Conservation (phyloP, 2,888 invertebrate genomes). For the Ormyrus labotus region DNA sequence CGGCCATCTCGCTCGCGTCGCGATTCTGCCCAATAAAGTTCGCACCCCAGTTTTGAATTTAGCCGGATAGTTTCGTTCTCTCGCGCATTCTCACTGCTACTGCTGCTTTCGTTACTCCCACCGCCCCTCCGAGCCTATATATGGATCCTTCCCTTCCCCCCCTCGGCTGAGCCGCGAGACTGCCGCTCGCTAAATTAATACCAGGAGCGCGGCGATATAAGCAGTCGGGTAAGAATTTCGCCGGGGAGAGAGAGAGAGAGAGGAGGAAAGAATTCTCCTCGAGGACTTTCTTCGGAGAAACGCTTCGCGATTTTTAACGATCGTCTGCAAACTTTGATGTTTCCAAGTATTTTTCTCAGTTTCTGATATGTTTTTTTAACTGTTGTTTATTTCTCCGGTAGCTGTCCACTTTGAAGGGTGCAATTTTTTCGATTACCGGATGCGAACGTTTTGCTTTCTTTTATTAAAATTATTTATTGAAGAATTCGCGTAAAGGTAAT, state of each 20-base stretch:
- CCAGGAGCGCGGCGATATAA: constrained; percentile 11
- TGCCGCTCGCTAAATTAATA: constrained; percentile 35
- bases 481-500: not conserved
- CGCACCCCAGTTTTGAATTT: constrained; percentile 68
- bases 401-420: too few relatives aligned
- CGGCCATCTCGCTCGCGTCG: constrained; percentile 61
- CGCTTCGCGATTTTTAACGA: too few relatives aligned
- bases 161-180: not conserved
- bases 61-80: constrained; percentile 47
- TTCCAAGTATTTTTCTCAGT: too few relatives aligned
- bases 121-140: constrained; percentile 19
- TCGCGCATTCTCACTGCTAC: constrained; percentile 5
- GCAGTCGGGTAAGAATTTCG: not conserved
- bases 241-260: too few relatives aligned
- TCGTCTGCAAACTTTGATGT: too few relatives aligned
- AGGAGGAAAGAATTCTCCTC: too few relatives aligned
- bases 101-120: not conserved
- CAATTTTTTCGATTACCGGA: too few relatives aligned
- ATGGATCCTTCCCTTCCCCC: not conserved
- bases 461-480: too few relatives aligned
- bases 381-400: too few relatives aligned
- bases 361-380: too few relatives aligned
- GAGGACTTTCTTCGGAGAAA: too few relatives aligned
- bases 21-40: constrained; percentile 69
- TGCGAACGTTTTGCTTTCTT: too few relatives aligned